Evolutionary conservation across 2,888 invertebrate species (phyloP).

Genomic region (Nowickia ferox): DNA sequence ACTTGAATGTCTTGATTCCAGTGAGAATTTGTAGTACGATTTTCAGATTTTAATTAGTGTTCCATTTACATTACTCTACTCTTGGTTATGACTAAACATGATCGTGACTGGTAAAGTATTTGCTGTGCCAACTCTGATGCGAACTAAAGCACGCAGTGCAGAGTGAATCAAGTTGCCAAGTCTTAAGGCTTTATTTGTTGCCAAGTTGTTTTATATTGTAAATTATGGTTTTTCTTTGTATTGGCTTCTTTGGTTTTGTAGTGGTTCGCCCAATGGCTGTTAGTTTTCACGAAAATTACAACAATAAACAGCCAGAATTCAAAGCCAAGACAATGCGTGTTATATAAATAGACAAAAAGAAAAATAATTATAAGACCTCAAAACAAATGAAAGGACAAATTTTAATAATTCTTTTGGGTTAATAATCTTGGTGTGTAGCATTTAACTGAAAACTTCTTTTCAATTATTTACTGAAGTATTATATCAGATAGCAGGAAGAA

Average conservation of each 20-base stretch:
- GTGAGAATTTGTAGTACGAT: too few species aligned
- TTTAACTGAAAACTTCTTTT: conserved; percentile 28
- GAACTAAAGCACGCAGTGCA: conserved; percentile 12
- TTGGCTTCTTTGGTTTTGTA: conserved; percentile 42
- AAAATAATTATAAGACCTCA: conserved; percentile 34
- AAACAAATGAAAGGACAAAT: conserved; percentile 72
- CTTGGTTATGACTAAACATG: not conserved
- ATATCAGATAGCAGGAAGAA: not conserved
- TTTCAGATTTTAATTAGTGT: too few species aligned
- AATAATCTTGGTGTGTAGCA: conserved; percentile 62
- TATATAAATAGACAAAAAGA: conserved; percentile 23
- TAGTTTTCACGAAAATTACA: not conserved
- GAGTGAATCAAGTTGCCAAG: conserved; percentile 51
- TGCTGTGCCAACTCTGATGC: not conserved
- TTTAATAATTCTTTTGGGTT: conserved; percentile 74
- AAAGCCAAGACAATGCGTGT: conserved; percentile 35
- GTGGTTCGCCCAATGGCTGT: not conserved
- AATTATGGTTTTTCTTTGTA: conserved; percentile 56
- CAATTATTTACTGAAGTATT: not conserved
- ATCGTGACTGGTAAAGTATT: not conserved
- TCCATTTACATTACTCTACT: not conserved
- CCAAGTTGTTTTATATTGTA: conserved; percentile 48
- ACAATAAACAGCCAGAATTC: not conserved
- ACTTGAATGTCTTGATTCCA: too few species aligned
- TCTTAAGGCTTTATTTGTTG: conserved; percentile 61